Conservation (phyloP, 2,888 invertebrate species). For the Griposia aprilina region DNA sequence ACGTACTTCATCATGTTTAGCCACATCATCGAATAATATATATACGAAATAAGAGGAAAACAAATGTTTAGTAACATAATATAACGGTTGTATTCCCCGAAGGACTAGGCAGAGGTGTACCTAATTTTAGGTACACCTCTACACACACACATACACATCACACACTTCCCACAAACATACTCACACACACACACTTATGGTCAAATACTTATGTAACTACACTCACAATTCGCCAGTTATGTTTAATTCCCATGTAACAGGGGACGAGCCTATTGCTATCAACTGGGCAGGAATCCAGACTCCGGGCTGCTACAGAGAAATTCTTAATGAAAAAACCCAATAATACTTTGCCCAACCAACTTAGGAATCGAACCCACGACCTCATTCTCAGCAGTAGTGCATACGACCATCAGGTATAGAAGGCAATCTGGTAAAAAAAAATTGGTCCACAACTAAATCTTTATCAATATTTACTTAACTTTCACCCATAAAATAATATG, state of each 20-base stretch:
- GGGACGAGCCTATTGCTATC: too few species aligned
- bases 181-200: too few species aligned
- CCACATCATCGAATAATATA: not conserved
- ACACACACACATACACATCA: too few species aligned
- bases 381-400: not conserved
- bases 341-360: not conserved
- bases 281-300: not conserved
- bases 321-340: not conserved
- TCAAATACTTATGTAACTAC: too few species aligned
- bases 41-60: not conserved
- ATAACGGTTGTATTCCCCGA: not conserved
- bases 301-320: not conserved
- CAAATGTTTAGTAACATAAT: not conserved
- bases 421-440: not conserved
- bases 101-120: not conserved
- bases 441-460: not conserved
- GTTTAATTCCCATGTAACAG: not conserved
- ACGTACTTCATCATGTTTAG: slow-evolving; percentile 23
- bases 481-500: slow-evolving; percentile 24
- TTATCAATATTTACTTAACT: slow-evolving; percentile 14
- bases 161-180: too few species aligned
- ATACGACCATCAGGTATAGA: too few species aligned
- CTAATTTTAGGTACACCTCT: too few species aligned
- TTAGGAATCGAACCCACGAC: not conserved
- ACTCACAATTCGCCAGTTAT: too few species aligned